Evolutionary conservation across 2,888 invertebrate genomes (phyloP).

Genomic region (Perizoma affinitatum): DNA sequence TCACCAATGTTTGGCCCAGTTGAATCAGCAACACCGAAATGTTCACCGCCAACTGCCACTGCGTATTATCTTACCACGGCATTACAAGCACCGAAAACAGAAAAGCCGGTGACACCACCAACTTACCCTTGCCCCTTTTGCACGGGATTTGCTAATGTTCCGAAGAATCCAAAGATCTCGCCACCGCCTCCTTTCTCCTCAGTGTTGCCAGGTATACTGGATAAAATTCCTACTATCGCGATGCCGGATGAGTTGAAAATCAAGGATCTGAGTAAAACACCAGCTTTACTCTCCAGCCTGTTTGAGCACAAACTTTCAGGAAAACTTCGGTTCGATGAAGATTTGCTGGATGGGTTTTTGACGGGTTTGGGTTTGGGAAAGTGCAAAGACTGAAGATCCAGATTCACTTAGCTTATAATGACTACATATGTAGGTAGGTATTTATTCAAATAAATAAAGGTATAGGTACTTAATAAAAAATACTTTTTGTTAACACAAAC

Average conservation of each 20-base stretch:
- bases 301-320: slow-evolving; percentile 32
- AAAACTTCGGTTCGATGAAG: slow-evolving; percentile 50
- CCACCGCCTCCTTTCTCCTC: slow-evolving; percentile 38
- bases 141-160: slow-evolving; percentile 34
- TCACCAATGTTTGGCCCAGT: background rate
- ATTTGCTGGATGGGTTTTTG: slow-evolving; percentile 51
- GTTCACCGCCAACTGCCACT: slow-evolving; percentile 42
- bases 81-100: slow-evolving; percentile 40
- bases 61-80: slow-evolving; percentile 48
- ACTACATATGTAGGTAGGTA: background rate
- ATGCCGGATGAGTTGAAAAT: slow-evolving; percentile 35
- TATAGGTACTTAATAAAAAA: no score
- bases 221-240: slow-evolving; percentile 39
- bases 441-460: no score
- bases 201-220: slow-evolving; percentile 45
- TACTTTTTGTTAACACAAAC: no score
- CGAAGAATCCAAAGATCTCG: slow-evolving; percentile 34
- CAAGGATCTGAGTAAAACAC: slow-evolving; percentile 23
- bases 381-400: background rate
- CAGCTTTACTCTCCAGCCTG: slow-evolving; percentile 27
- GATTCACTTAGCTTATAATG: no score
- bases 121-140: slow-evolving; percentile 32
- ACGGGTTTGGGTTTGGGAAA: slow-evolving; percentile 44
- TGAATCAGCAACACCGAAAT: slow-evolving; percentile 33
- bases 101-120: slow-evolving; percentile 15